These are phyloP conservation scores for Mythimna lalbum DNA, from an alignment of 2,888 invertebrate genomes.

Conservation along the genomic window DNA sequence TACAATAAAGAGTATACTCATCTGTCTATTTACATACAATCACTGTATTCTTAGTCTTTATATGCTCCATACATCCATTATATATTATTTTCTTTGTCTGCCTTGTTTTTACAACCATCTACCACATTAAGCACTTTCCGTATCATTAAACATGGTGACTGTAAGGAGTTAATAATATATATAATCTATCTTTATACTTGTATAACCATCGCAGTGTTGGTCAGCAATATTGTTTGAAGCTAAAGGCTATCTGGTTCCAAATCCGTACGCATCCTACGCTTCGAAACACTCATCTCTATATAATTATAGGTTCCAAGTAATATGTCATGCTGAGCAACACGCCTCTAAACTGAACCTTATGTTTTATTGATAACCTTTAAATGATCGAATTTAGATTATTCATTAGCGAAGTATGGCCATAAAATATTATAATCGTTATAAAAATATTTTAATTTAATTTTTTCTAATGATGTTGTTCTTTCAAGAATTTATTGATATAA, in stretches of 20 bases:
- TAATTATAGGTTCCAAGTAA: conserved; percentile 44
- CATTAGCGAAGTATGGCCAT: conserved; percentile 31
- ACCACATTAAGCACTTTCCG: neutral
- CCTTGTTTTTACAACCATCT: neutral
- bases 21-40: no score
- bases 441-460: no score
- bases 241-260: conserved; percentile 64
- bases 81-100: no score
- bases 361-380: conserved; percentile 31
- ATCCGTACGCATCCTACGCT: conserved; percentile 54
- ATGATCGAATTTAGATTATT: conserved; percentile 50
- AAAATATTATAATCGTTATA: neutral
- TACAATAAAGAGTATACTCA: no score
- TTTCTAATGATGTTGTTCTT: no score
- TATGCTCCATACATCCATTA: no score
- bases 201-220: conserved; percentile 14
- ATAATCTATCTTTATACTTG: neutral
- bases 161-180: neutral
- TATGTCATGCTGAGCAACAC: conserved; percentile 38
- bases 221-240: conserved; percentile 40
- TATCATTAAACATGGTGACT: no score
- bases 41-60: no score
- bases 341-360: conserved; percentile 13
- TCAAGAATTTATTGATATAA: neutral
- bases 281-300: conserved; percentile 10